Conservation (phyloP, 2,888 invertebrate genomes). For the Calameuta pallipes region DNA sequence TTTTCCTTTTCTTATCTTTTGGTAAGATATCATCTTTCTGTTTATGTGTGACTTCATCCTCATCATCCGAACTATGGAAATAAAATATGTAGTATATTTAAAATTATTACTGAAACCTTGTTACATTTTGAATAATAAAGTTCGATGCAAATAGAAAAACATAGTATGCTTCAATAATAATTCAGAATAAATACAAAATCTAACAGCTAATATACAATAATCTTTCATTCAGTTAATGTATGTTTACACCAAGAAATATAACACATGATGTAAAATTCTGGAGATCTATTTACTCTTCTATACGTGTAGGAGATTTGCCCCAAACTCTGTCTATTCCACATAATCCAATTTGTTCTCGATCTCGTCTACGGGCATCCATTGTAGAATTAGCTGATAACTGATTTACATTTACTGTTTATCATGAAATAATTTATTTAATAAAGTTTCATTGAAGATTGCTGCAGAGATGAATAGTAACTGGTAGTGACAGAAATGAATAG, state of each 20-base stretch:
- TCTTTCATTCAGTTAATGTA: constrained; percentile 4
- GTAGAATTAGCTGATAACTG: constrained; percentile 9
- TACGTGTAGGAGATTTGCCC: constrained; percentile 78
- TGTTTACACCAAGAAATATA: constrained; percentile 16
- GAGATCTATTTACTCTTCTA: constrained; percentile 71
- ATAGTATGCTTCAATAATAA: not conserved
- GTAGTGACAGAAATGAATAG: no score
- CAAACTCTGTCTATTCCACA: constrained; percentile 77
- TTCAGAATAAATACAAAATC: not conserved
- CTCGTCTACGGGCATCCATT: constrained; percentile 77
- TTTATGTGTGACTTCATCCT: constrained; percentile 55
- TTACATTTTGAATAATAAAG: not conserved
- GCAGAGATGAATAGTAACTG: not conserved
- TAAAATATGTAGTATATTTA: not conserved
- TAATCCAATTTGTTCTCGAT: constrained; percentile 80
- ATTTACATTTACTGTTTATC: not conserved
- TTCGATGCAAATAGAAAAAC: not conserved
- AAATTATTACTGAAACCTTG: not conserved
- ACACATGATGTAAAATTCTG: not conserved
- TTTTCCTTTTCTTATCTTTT: constrained; percentile 67
- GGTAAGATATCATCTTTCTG: constrained; percentile 68
- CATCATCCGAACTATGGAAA: constrained; percentile 59
- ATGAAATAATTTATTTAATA: not conserved
- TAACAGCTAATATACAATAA: not conserved
- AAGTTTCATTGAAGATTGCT: not conserved